Conservation (phyloP, 1,140 invertebrate species). For the Lethrus apterus region DNA sequence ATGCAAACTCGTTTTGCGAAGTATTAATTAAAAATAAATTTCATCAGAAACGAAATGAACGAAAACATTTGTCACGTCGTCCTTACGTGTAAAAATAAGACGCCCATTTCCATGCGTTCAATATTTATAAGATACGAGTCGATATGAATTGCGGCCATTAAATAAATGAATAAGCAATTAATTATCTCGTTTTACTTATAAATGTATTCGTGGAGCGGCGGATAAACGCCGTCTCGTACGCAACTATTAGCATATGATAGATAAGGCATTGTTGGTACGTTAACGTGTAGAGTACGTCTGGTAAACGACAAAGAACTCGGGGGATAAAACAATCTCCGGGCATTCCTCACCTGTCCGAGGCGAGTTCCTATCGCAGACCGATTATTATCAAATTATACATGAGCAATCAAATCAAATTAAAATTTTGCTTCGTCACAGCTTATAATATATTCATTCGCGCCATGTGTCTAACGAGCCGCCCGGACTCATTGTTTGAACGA, state of each 20-base stretch:
- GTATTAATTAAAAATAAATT: no score
- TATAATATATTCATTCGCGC: constrained; percentile 31
- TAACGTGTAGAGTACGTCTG: no score
- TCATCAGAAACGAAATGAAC: no score
- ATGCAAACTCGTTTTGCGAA: no score
- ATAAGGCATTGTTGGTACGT: no score
- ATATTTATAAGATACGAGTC: constrained; percentile 5
- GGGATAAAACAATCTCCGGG: no score
- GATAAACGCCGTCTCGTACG: no score
- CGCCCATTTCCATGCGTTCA: constrained; percentile 9
- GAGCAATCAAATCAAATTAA: constrained; percentile 34
- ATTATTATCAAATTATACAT: constrained; percentile 35
- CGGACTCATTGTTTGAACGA: constrained; percentile 21
- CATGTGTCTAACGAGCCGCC: constrained; percentile 26
- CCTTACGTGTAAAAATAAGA: no score
- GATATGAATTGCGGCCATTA: constrained; percentile 12
- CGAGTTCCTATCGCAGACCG: constrained; percentile 14
- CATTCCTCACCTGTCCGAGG: constrained; percentile 19
- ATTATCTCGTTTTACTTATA: constrained; percentile 7
- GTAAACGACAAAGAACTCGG: no score
- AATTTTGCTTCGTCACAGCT: constrained; percentile 30
- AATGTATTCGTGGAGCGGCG: no score
- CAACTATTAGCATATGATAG: no score
- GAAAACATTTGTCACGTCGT: no score
- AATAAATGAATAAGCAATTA: constrained; percentile 13